Base-by-base conservation (phyloP, 37 sponge, comb jelly and placozoan genomes). In the Geodia barretti region DNA sequence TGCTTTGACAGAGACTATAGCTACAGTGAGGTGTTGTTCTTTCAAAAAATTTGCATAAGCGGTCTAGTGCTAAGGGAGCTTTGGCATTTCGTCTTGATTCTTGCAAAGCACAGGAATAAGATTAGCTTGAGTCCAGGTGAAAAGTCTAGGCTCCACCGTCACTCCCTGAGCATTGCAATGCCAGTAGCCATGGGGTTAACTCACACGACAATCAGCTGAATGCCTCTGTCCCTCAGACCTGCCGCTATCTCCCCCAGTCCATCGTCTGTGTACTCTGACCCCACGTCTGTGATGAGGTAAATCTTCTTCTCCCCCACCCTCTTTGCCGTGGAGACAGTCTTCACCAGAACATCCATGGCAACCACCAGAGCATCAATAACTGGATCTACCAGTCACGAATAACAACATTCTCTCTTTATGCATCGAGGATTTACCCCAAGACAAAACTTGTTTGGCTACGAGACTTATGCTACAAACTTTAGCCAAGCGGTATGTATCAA, bases 341-440 rank as follows among this genome's bases (percentile, higher is more conserved):
- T 84, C 36, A 68, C 73, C 7, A 94, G 62, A 8, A 73, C 19
- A 80, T 97, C 97, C 87, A 97, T 89, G 59, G 95, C 77, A 0
- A 97, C 97, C 75, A 97, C 93, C 14, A 97, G 68, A 29, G 93
- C 92, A 81, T 97, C 97, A 77, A 97, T 76, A 42, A 97, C 95
- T 94, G 39, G 7, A 42, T n/a, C 54, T 47, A 14, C 38, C 78
- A 14, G 3, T 11, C 21, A 14, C 5, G 31, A 4, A 60, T 7
- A 9, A 24, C 41, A 26, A 1, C 24, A 38, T 3, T 17, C 43
- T 5, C 54, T 40, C 43, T 73, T 60, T n/a, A n/a, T n/a, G n/a
- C n/a, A n/a, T n/a, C n/a, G n/a, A n/a, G n/a, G n/a, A n/a, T n/a
- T n/a, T n/a, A n/a, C n/a, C n/a, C n/a, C n/a, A n/a, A n/a, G n/a